Evolutionary conservation across 1,140 invertebrate species (phyloP).

Genomic region (Chelonus insularis): DNA sequence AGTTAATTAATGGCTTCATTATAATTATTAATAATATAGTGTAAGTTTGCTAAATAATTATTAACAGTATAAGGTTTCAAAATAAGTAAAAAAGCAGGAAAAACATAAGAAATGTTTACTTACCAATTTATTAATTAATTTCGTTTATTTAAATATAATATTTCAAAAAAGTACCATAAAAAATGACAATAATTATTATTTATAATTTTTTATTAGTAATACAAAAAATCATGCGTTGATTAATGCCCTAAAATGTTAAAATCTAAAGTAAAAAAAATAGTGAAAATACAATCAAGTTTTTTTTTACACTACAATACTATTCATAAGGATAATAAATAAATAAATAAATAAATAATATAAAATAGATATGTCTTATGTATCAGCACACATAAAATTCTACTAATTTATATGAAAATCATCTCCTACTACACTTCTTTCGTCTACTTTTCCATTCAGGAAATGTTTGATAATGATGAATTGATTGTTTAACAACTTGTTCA

Average conservation of each 20-base stretch:
- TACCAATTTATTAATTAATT: background rate
- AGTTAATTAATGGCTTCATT: no score
- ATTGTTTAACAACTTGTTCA: constrained; percentile 42
- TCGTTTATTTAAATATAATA: constrained; percentile 11
- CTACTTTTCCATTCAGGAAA: constrained; percentile 50
- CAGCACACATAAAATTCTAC: no score
- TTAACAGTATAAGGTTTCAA: no score
- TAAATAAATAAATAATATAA: no score
- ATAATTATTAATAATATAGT: no score
- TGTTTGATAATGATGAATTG: constrained; percentile 43
- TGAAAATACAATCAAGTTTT: no score
- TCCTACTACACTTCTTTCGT: constrained; percentile 46
- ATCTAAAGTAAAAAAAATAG: no score
- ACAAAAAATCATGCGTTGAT: constrained; percentile 40
- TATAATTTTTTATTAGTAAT: constrained; percentile 40
- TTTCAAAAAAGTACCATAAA: background rate
- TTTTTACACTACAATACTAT: no score
- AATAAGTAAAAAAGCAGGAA: no score
- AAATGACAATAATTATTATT: constrained; percentile 27
- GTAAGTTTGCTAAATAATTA: no score
- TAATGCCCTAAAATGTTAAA: constrained; percentile 38
- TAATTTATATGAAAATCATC: constrained; percentile 32
- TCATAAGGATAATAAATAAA: background rate
- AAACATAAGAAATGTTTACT: no score
- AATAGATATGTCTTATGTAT: no score